Evolutionary conservation across 2,888 invertebrate species (phyloP).

Genomic region (Rhingia rostrata): DNA sequence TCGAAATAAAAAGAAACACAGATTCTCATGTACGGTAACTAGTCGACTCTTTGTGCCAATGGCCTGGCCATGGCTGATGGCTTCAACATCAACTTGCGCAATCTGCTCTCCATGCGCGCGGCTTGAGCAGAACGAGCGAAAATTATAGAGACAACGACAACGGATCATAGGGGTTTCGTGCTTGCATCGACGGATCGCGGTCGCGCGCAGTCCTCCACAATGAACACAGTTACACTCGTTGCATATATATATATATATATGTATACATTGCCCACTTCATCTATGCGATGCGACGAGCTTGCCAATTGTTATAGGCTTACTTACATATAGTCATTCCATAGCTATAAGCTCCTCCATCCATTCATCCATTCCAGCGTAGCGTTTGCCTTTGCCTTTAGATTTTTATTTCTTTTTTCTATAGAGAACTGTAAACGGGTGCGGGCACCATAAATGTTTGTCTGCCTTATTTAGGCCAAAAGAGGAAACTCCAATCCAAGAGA

Average conservation of each 20-base stretch:
- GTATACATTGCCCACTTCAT: constrained; percentile 2
- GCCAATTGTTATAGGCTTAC: not conserved
- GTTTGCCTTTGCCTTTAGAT: not conserved
- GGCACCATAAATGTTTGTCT: constrained; percentile 28
- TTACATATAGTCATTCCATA: not conserved
- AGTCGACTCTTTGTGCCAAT: constrained; percentile 41
- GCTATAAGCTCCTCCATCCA: constrained; percentile 9
- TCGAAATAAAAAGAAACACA: not conserved
- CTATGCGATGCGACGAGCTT: too few species aligned
- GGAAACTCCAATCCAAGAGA: constrained; percentile 41
- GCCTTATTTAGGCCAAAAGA: constrained; percentile 62
- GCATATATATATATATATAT: not conserved
- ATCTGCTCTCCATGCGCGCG: constrained; percentile 1
- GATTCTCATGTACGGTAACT: constrained; percentile 44
- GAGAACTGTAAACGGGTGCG: constrained; percentile 8
- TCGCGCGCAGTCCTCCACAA: constrained; percentile 43
- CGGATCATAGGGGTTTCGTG: constrained; percentile 51
- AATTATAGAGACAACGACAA: constrained; percentile 41
- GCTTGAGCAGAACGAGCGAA: constrained; percentile 11
- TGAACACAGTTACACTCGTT: constrained; percentile 38
- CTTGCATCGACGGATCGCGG: constrained; percentile 26
- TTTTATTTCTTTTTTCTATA: not conserved
- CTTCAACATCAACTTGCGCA: constrained; percentile 32
- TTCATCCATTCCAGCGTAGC: constrained; percentile 34
- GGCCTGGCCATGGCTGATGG: constrained; percentile 20